Conservation (phyloP, 2,888 invertebrate genomes). For the Campoletis raptor region DNA sequence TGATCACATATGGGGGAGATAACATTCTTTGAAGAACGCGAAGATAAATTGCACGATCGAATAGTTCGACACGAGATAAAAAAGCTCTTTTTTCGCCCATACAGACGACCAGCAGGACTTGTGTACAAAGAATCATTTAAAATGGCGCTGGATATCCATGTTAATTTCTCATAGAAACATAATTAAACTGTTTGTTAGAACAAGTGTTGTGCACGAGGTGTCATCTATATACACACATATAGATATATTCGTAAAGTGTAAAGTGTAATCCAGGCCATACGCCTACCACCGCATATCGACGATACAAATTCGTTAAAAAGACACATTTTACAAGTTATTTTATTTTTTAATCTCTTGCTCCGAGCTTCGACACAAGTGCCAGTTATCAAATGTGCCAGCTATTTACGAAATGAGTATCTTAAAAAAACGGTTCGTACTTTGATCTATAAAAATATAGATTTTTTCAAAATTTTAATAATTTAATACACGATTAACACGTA, state of each 20-base stretch:
- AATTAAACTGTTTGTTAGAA: conserved; percentile 42
- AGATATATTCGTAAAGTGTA: background rate
- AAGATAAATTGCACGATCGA: conserved; percentile 28
- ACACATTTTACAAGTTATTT: conserved; percentile 3
- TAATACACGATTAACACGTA: background rate
- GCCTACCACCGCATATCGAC: conserved; percentile 55
- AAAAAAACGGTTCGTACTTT: conserved; percentile 75
- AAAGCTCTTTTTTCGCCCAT: background rate
- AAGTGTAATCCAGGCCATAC: conserved; percentile 25
- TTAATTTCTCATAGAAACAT: conserved; percentile 52
- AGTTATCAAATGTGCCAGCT: conserved; percentile 53
- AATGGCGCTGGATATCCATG: conserved; percentile 62
- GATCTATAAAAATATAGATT: background rate
- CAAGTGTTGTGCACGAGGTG: conserved; percentile 30
- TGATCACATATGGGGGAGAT: background rate
- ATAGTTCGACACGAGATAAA: conserved; percentile 52
- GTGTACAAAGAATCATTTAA: conserved; percentile 6
- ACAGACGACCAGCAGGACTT: conserved; percentile 36
- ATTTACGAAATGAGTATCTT: conserved; percentile 79
- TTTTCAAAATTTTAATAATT: background rate
- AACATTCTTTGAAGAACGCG: background rate
- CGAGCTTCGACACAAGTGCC: conserved; percentile 21
- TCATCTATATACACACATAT: conserved; percentile 7
- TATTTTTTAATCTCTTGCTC: conserved; percentile 17
- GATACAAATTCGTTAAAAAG: conserved; percentile 11